Conservation (phyloP, 2,797 vertebrate genomes). For the Microctenopoma lineatum region DNA sequence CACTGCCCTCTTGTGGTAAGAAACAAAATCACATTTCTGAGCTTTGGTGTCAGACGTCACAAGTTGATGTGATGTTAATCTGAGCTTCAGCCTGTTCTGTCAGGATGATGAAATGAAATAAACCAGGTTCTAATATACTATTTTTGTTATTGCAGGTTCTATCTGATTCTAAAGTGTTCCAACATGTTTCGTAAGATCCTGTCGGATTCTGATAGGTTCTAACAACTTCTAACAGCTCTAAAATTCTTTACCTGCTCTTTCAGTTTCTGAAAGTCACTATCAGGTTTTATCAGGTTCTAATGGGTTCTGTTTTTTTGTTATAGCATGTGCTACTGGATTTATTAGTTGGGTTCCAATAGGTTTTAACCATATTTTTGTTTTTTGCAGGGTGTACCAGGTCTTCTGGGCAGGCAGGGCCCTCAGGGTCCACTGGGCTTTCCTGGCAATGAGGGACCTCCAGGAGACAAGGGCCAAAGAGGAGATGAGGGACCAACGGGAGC, state of each 20-base stretch:
- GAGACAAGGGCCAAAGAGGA: conserved; percentile 75
- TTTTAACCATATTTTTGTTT: conserved; percentile 3
- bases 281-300: neutral
- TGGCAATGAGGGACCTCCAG: conserved; percentile 65
- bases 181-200: neutral
- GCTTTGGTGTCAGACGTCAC: too few relatives aligned
- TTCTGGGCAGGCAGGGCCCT: conserved; percentile 61
- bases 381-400: conserved; percentile 72
- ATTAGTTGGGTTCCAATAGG: neutral
- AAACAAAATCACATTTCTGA: neutral
- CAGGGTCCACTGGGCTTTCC: conserved; percentile 70
- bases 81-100: too few relatives aligned
- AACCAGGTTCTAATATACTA: too few relatives aligned
- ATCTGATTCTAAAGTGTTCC: neutral
- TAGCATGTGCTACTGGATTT: neutral
- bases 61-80: too few relatives aligned
- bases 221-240: too few relatives aligned
- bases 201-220: neutral
- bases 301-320: neutral
- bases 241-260: neutral
- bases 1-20: conserved; percentile 39
- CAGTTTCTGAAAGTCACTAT: neutral
- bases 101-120: too few relatives aligned
- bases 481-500: conserved; percentile 60
- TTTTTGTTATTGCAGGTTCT: neutral